Conservation (phyloP, 2,113 vertebrate species). For the Sinocyclocheilus grahami region DNA sequence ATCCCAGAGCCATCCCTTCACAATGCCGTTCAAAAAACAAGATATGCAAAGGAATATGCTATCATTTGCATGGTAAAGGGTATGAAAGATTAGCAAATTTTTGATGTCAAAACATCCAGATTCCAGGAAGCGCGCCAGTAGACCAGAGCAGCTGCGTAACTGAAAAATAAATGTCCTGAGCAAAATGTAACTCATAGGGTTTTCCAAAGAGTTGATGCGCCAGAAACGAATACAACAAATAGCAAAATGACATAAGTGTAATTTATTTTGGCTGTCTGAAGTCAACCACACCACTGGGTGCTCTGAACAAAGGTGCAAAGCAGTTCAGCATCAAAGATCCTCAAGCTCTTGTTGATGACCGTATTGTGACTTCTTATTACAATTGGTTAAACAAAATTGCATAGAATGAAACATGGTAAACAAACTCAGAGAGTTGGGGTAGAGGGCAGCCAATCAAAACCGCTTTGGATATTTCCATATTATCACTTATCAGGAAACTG, state of each 20-base stretch:
- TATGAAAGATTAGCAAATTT: slow-evolving; percentile 59
- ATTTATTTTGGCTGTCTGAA: slow-evolving; percentile 1
- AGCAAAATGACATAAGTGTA: slow-evolving; percentile 11
- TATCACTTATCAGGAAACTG: not conserved
- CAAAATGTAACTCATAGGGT: slow-evolving; percentile 29
- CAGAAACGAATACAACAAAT: not conserved
- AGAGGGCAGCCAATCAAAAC: slow-evolving; percentile 1
- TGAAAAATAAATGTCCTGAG: slow-evolving; percentile 49
- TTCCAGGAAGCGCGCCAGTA: slow-evolving; percentile 58
- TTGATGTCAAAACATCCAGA: slow-evolving; percentile 54
- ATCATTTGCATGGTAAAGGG: slow-evolving; percentile 59
- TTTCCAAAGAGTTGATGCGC: slow-evolving; percentile 35
- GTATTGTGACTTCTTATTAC: not conserved
- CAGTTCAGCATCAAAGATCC: slow-evolving; percentile 24
- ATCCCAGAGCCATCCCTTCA: slow-evolving; percentile 36
- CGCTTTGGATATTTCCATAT: slow-evolving; percentile 4
- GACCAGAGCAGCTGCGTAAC: slow-evolving; percentile 17
- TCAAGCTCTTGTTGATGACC: not conserved
- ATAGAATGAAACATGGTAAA: not conserved
- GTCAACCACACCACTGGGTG: slow-evolving; percentile 13
- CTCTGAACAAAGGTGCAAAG: slow-evolving; percentile 22
- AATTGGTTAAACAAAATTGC: not conserved
- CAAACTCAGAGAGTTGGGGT: not conserved
- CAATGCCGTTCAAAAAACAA: slow-evolving; percentile 33
- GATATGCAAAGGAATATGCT: slow-evolving; percentile 62